These are phyloP conservation scores for Eudyptes chrysolophus DNA, from an alignment of 2,113 vertebrate species.

Conservation along the genomic window DNA sequence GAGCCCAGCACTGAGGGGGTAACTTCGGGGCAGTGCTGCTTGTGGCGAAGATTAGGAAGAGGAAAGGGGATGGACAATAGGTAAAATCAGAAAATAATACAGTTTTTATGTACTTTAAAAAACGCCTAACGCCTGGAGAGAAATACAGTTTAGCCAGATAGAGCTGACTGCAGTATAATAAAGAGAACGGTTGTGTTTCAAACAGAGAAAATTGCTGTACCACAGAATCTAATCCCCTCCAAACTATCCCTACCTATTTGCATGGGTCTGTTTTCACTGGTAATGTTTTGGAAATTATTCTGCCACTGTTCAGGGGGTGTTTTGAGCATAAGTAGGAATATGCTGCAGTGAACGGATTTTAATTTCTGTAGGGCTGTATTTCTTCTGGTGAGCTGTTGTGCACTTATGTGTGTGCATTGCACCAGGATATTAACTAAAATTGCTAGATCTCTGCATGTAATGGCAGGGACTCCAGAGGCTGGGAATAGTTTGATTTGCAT, in stretches of 20 bases:
- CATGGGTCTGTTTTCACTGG: not conserved
- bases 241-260: not conserved
- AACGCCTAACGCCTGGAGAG: rapidly evolving
- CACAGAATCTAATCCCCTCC: not conserved
- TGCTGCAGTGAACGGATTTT: rapidly evolving
- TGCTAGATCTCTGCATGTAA: not conserved
- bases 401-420: rapidly evolving
- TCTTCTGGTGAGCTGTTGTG: not conserved
- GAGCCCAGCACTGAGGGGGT: not conserved
- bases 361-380: not conserved
- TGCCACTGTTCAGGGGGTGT: too few species aligned
- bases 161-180: not conserved
- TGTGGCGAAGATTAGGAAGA: not conserved
- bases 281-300: not conserved
- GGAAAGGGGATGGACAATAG: not conserved
- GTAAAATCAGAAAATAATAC: not conserved
- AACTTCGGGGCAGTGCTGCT: not conserved
- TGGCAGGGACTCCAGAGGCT: not conserved
- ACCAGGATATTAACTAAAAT: not conserved
- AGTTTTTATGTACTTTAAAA: not conserved
- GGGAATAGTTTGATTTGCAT: not conserved
- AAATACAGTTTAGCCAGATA: not conserved
- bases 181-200: not conserved
- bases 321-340: not conserved
- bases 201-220: not conserved